Base-by-base conservation (phyloP, 2,797 vertebrate genomes). In the Falco rusticolus region DNA sequence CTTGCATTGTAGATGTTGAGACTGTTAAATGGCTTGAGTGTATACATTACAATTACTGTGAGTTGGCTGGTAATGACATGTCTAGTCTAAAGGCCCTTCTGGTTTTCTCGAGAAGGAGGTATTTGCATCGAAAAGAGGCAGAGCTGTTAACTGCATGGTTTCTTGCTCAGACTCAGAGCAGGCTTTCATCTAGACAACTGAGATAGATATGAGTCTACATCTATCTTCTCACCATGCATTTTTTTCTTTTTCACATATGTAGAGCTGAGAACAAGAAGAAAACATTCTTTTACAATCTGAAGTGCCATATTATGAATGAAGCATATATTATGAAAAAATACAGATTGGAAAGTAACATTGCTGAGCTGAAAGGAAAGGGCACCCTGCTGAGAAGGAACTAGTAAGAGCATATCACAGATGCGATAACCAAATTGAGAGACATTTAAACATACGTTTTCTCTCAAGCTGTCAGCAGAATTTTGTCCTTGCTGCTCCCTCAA, bases 201-300 rank as follows among this genome's bases (percentile, higher is more conserved):
- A 84, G 59, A 83, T n/a, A 80, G 61, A n/a, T 26, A 50, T 3
- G 47, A 81, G 16, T 51, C 69, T 29, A 39, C 54, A 89, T 82
- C 50, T 87, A 13, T 91, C 89, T 94, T 84, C 41, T 79, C 25
- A 7, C 5, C 57, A 24, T 39, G 37, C 16, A 4, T 21, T 13
- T 81, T 84, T 83, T 95, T 89, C 31, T 83, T 75, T 89, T 92
- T 56, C 70, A 68, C 16, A 1, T 57, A 6, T 9, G 22, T 65
- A 75, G 61, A 94, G 45, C 48, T 90, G 92, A 90, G 37, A 84
- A 14, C 33, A 83, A 93, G 68, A 51, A 87, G 93, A 47, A 50
- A 37, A 57, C 47, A 70, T 60, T 71, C 21, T 82, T 76, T 85
- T 82, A 69, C 82, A 85, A 87, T 37, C 79, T 79, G 54, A 94